These are phyloP conservation scores for Anguilla marmorata DNA, from an alignment of 2,797 vertebrate species.

Conservation along the genomic window DNA sequence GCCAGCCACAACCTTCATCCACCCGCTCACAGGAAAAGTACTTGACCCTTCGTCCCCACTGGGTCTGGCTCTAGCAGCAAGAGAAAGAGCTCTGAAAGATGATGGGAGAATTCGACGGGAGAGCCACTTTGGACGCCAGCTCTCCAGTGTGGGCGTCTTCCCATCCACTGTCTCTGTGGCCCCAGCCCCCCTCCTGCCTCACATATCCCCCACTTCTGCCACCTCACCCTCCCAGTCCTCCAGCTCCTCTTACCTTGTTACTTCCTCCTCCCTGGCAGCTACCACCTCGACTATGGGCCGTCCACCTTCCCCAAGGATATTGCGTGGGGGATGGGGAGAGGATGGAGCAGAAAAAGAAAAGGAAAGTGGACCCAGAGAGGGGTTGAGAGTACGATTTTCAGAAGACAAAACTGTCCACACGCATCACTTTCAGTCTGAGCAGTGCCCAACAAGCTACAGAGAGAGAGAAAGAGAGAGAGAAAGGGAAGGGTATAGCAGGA, in stretches of 20 bases:
- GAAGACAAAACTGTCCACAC: constrained; percentile 61
- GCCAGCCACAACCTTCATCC: constrained; percentile 81
- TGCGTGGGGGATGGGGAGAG: constrained; percentile 51
- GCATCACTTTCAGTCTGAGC: constrained; percentile 62
- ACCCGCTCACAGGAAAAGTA: constrained; percentile 90
- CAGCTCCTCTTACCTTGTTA: constrained; percentile 65
- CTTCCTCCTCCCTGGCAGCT: constrained; percentile 64
- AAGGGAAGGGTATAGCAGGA: constrained; percentile 69
- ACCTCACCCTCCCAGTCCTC: constrained; percentile 69
- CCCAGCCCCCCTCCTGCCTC: constrained; percentile 65
- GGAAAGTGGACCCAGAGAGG: constrained; percentile 57
- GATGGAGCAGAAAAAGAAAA: constrained; percentile 57
- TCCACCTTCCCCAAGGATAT: constrained; percentile 72
- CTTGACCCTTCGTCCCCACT: constrained; percentile 87
- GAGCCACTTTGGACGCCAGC: constrained; percentile 73
- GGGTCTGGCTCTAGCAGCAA: constrained; percentile 84
- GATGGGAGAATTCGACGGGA: constrained; percentile 74
- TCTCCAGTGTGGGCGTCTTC: constrained; percentile 69
- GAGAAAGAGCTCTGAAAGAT: constrained; percentile 86
- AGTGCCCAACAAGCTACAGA: constrained; percentile 59
- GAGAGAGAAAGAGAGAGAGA: constrained; percentile 61
- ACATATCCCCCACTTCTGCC: constrained; percentile 42
- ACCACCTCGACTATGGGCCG: constrained; percentile 70
- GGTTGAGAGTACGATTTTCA: constrained; percentile 73
- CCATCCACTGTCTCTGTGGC: constrained; percentile 67